These are phyloP conservation scores for Parazoanthus swiftii DNA, from an alignment of 92 coral and sea anemone genomes.

Conservation along the genomic window DNA sequence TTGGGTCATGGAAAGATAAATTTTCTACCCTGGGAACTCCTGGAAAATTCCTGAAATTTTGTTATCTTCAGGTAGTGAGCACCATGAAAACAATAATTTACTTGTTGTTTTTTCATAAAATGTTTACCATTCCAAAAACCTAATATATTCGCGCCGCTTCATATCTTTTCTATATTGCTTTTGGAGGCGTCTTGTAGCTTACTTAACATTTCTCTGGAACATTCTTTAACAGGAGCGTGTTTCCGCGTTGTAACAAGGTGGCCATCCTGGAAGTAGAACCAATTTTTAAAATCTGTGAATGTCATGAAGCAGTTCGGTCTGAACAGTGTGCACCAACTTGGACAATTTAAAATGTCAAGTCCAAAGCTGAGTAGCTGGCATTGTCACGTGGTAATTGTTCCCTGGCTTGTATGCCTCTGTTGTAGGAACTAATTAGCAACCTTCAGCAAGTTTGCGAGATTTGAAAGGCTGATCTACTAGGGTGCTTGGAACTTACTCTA, in stretches of 20 bases:
- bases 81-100: too few species aligned
- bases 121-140: too few species aligned
- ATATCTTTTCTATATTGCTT: too few species aligned
- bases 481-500: too few species aligned
- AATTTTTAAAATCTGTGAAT: too few species aligned
- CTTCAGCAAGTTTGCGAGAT: not conserved
- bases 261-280: not conserved
- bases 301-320: too few species aligned
- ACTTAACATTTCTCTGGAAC: not conserved
- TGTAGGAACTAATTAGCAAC: not conserved
- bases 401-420: not conserved
- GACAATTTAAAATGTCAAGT: not conserved
- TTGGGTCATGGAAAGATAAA: too few species aligned
- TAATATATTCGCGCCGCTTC: too few species aligned
- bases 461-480: not conserved
- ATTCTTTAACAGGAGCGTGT: slow-evolving; percentile 1
- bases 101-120: too few species aligned
- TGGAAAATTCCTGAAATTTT: too few species aligned
- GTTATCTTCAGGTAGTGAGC: too few species aligned
- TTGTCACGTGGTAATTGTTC: not conserved
- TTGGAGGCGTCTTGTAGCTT: not conserved
- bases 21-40: too few species aligned
- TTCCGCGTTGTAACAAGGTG: not conserved
- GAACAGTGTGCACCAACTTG: not conserved
- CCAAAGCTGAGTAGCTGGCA: not conserved